Evolutionary conservation across 2,113 vertebrate species (phyloP).

Genomic region (Oxyruncus cristatus): DNA sequence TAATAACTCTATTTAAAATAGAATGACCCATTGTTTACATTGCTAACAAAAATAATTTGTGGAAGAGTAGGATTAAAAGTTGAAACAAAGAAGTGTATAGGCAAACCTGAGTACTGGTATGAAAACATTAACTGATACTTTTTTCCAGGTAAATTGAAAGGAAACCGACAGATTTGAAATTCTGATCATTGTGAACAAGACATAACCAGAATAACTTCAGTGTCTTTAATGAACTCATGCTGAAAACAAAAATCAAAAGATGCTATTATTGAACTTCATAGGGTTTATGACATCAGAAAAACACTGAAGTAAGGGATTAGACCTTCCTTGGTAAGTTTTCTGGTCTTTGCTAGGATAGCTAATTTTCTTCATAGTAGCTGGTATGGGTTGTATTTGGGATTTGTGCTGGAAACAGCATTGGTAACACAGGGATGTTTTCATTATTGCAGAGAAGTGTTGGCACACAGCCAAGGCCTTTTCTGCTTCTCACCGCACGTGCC

Average conservation of each 20-base stretch:
- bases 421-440: accelerated
- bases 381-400: accelerated
- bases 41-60: background rate
- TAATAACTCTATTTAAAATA: background rate
- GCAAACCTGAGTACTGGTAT: background rate
- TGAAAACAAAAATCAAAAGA: background rate
- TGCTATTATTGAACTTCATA: background rate
- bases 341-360: background rate
- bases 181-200: background rate
- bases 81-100: background rate
- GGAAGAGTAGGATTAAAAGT: background rate
- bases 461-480: background rate
- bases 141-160: background rate
- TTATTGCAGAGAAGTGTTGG: accelerated
- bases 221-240: background rate
- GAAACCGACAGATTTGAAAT: background rate
- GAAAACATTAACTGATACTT: background rate
- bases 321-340: background rate
- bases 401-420: background rate
- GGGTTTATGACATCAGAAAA: background rate
- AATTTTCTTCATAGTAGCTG: background rate
- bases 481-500: accelerated
- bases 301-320: background rate
- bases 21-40: background rate
- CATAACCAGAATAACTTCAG: background rate